Evolutionary conservation across 2,888 invertebrate species (phyloP).

Genomic region (Strigamia transsilvanica): DNA sequence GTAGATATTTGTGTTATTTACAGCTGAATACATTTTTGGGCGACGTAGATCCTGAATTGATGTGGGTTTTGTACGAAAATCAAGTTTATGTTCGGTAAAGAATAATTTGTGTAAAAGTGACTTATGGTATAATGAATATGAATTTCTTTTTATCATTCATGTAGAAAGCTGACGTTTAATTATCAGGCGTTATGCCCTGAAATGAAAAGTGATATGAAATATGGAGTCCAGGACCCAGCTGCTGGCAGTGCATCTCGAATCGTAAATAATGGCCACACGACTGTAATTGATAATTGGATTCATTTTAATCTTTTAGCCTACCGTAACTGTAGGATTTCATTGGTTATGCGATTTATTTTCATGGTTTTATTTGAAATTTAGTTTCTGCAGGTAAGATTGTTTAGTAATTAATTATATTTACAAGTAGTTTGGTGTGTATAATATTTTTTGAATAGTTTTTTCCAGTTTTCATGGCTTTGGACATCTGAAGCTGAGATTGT

Average conservation of each 20-base stretch:
- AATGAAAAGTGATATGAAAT: not conserved
- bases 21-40: slow-evolving; percentile 63
- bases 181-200: slow-evolving; percentile 13
- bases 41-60: slow-evolving; percentile 61
- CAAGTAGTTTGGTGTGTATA: not conserved
- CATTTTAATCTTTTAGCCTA: not conserved
- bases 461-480: not conserved
- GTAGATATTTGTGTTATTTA: not conserved
- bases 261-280: not conserved
- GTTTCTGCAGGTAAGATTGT: slow-evolving; percentile 14
- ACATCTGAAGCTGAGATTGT: not conserved
- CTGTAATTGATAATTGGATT: not conserved
- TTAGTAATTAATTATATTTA: not conserved
- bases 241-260: not conserved
- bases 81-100: not conserved
- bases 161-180: slow-evolving; percentile 2
- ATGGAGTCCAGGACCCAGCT: not conserved
- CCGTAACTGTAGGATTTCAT: not conserved
- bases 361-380: slow-evolving; percentile 29
- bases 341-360: slow-evolving; percentile 5
- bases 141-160: not conserved
- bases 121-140: not conserved
- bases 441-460: slow-evolving; percentile 1
- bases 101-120: too few species aligned
- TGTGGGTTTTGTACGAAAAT: slow-evolving; percentile 57